Conservation (phyloP, 2,888 invertebrate species). For the Anarsia innoxiella region DNA sequence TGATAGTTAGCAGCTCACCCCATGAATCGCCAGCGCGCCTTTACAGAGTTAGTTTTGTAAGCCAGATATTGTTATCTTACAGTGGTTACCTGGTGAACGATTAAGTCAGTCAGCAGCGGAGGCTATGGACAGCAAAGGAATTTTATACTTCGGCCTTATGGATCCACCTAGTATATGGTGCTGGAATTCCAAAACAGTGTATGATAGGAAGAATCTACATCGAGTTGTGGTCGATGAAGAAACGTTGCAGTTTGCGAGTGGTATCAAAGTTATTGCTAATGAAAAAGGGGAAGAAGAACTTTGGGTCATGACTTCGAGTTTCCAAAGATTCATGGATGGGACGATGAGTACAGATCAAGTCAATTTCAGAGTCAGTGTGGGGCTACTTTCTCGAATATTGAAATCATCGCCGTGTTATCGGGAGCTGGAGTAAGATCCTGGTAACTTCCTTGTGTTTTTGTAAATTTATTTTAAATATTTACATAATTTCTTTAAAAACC, state of each 20-base stretch:
- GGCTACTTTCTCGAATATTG: background rate
- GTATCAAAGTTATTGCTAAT: conserved; percentile 74
- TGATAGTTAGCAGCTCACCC: too few species aligned
- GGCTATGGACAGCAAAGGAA: conserved; percentile 75
- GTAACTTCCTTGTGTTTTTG: too few species aligned
- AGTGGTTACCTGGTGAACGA: conserved; percentile 40
- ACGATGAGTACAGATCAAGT: background rate
- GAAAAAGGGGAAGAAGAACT: conserved; percentile 59
- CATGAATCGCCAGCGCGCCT: too few species aligned
- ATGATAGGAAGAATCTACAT: background rate
- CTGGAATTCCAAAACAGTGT: conserved; percentile 43
- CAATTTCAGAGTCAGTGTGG: background rate
- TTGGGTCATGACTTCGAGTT: conserved; percentile 73
- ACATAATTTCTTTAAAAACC: background rate
- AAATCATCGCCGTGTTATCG: background rate
- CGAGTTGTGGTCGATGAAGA: conserved; percentile 35
- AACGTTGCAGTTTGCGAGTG: conserved; percentile 77
- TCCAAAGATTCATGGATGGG: conserved; percentile 49
- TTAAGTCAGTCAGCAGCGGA: conserved; percentile 77
- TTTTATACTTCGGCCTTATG: conserved; percentile 76
- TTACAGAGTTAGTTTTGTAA: too few species aligned
- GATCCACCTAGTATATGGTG: conserved; percentile 74
- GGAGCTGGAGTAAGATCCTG: too few species aligned
- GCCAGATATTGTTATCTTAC: too few species aligned
- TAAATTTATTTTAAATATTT: too few species aligned